Base-by-base conservation (phyloP, 2,113 vertebrate species). In the Aegotheles bennettii region DNA sequence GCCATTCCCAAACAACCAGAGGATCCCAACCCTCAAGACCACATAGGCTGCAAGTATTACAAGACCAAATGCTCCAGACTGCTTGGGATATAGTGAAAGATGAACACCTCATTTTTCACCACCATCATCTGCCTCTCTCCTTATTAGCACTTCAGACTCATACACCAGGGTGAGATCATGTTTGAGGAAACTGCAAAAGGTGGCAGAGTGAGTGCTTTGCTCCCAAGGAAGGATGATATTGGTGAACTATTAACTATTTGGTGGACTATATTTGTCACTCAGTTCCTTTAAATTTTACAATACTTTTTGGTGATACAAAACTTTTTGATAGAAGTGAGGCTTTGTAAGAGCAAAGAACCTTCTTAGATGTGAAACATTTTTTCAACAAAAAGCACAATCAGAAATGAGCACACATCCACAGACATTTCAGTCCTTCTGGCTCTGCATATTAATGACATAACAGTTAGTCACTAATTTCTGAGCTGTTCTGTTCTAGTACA, bases 1-100 rank as follows among this genome's bases (percentile, higher is more conserved):
- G 43, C 48, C 24, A 5, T 19, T 65, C 67, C 35, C 84, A 84
- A 74, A 25, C 50, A 84, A 16, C n/a, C 63, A 78, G 70, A 76
- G 36, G 24, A 81, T 64, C 90, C 81, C 87, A 85, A 12, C 38
- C 78, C 25, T 70, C 83, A 73, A 21, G 59, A 65, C 18, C 50
- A 50, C 14, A 10, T 11, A 63, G 57, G 42, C 64, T 68, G 60
- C 67, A 81, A 83, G 31, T 92, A 76, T 88, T 77, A 79, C 24
- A 60, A 53, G 82, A 80, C 77, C 96, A 97, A 96, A 97, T 90
- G 96, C 61, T 77, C 57, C 65, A 60, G 38, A 57, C 60, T 77
- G 75, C 59, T 77, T 74, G 53, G 63, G 85, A 54, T 60, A 80
- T 9, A 29, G 70, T 57, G 64, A 31, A 87, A 64, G 82, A 65